A percentile compares a stretch with the other conserved stretches of the same genome.
phyloP scores from a whole-genome alignment of 2,888 invertebrate species.

The Chrysolina oricalcia region DNA sequence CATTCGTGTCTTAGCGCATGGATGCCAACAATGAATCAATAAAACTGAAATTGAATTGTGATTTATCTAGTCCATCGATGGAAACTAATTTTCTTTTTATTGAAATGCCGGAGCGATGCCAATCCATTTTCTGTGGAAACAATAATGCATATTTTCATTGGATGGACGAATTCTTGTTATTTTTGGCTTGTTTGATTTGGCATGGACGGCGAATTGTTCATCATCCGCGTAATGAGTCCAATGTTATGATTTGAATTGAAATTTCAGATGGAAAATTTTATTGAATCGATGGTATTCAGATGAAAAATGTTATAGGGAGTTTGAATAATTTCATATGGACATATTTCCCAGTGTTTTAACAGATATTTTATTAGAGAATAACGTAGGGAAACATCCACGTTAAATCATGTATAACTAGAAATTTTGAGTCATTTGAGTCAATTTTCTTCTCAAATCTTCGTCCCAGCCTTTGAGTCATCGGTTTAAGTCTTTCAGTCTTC shows the following conservation, averaged over 20 bases:
- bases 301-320: background rate
- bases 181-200: background rate
- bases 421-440: too few species aligned
- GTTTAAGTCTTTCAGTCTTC: too few species aligned
- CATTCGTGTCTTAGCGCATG: conserved; percentile 29
- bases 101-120: conserved; percentile 28
- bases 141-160: conserved; percentile 5
- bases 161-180: conserved; percentile 11
- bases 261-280: background rate
- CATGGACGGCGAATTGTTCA: background rate
- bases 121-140: conserved; percentile 7
- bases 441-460: too few species aligned
- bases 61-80: conserved; percentile 54
- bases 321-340: background rate
- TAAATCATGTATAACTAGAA: too few species aligned
- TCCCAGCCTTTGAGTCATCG: too few species aligned
- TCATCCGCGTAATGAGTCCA: background rate
- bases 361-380: too few species aligned
- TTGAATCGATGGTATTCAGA: background rate
- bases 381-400: too few species aligned
- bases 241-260: background rate
- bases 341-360: too few species aligned
- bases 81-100: conserved; percentile 56
- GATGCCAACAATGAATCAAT: conserved; percentile 55
- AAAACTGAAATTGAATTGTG: conserved; percentile 59